These are phyloP conservation scores for Dasypolia templi DNA, from an alignment of 2,888 invertebrate species.

Conservation along the genomic window DNA sequence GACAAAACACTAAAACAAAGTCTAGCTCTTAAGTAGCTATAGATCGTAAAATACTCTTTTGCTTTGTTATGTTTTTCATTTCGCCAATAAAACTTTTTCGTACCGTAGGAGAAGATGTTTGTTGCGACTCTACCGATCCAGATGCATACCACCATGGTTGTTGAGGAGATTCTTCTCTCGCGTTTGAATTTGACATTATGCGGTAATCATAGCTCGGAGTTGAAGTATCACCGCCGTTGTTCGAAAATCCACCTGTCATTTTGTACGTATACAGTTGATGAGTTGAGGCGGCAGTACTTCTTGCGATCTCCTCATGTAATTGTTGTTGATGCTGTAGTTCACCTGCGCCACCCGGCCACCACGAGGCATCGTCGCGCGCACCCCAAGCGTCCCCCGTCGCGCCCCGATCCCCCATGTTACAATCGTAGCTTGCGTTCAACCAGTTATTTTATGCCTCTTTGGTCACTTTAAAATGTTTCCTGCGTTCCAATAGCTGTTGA, in stretches of 20 bases:
- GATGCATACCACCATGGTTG: constrained; percentile 94
- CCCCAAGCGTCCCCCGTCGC: constrained; percentile 90
- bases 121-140: constrained; percentile 90
- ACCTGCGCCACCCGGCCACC: constrained; percentile 89
- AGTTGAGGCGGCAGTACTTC: constrained; percentile 86
- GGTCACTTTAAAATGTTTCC: constrained; percentile 75
- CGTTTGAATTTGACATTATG: constrained; percentile 91
- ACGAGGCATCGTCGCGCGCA: constrained; percentile 91
- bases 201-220: constrained; percentile 94
- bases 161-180: constrained; percentile 86
- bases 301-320: constrained; percentile 87
- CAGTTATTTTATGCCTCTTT: constrained; percentile 85
- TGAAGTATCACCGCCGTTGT: constrained; percentile 92
- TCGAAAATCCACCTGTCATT: constrained; percentile 95
- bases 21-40: not conserved
- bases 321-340: constrained; percentile 89
- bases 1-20: not conserved
- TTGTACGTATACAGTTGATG: constrained; percentile 96
- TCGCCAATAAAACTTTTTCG: constrained; percentile 58
- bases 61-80: constrained; percentile 41
- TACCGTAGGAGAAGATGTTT: constrained; percentile 88
- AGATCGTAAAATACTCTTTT: constrained; percentile 5
- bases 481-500: constrained; percentile 73
- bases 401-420: constrained; percentile 89
- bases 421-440: constrained; percentile 84